Evolutionary conservation across 2,888 invertebrate genomes (phyloP).

Genomic region (Diarsia dahlii): DNA sequence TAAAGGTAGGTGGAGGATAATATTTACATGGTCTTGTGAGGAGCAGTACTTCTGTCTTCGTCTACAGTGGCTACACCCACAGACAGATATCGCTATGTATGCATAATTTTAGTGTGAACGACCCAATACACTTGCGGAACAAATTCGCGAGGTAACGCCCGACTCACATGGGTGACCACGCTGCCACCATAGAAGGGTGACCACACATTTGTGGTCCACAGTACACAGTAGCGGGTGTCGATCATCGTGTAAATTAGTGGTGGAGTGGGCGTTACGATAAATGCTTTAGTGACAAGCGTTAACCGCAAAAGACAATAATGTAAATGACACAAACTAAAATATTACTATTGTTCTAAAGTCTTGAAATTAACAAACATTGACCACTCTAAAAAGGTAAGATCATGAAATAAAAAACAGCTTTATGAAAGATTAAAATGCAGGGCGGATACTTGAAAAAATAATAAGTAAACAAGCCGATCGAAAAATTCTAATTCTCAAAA

Average conservation of each 20-base stretch:
- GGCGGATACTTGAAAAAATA: not conserved
- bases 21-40: too few species aligned
- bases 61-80: constrained; percentile 19
- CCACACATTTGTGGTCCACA: constrained; percentile 37
- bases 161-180: constrained; percentile 44
- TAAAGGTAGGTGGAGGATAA: too few species aligned
- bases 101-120: constrained; percentile 62
- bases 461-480: constrained; percentile 1
- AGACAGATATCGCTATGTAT: constrained; percentile 51
- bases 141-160: constrained; percentile 49
- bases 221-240: constrained; percentile 3
- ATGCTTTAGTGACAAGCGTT: not conserved
- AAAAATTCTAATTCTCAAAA: not conserved
- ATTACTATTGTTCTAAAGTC: not conserved
- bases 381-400: not conserved
- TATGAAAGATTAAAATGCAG: not conserved
- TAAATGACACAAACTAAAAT: not conserved
- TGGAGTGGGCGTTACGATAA: not conserved
- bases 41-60: constrained; percentile 10
- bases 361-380: not conserved
- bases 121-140: constrained; percentile 56
- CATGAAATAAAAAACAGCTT: not conserved
- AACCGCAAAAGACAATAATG: not conserved
- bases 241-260: constrained; percentile 3
- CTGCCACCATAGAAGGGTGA: constrained; percentile 15